A percentile compares a stretch with the other conserved stretches of the same genome.
Evolutionary conservation across 1,140 invertebrate genomes (phyloP).

Genomic region (Pseudomyrmex cubaensis): DNA sequence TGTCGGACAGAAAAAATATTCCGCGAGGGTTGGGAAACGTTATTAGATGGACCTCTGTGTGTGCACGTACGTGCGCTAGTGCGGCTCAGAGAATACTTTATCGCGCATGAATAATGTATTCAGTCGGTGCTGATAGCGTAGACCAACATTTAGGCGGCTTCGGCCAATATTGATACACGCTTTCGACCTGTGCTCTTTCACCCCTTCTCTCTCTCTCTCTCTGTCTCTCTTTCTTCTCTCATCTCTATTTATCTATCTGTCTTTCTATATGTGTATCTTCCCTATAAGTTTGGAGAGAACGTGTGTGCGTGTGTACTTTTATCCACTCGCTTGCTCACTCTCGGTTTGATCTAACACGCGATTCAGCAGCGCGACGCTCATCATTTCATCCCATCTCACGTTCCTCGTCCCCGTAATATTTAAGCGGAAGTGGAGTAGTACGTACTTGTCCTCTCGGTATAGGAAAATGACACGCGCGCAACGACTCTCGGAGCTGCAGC

Average conservation of each 20-base stretch:
- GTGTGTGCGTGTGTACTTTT: neutral
- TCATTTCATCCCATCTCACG: neutral
- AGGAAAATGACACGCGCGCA: constrained; percentile 3
- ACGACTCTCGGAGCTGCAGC: neutral
- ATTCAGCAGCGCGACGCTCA: neutral
- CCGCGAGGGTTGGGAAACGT: neutral
- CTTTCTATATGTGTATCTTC: neutral
- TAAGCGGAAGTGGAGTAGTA: neutral
- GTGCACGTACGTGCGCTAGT: constrained; percentile 29
- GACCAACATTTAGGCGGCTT: constrained; percentile 77
- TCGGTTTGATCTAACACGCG: neutral
- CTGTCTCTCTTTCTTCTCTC: constrained; percentile 8
- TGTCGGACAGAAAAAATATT: constrained; percentile 11
- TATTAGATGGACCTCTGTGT: constrained; percentile 29
- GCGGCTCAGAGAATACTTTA: constrained; percentile 76
- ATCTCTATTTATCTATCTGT: constrained; percentile 5
- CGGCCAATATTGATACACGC: constrained; percentile 76
- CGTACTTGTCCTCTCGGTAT: neutral
- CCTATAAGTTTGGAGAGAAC: neutral
- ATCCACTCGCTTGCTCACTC: neutral
- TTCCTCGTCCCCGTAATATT: constrained; percentile 7
- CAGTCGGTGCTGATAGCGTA: constrained; percentile 73
- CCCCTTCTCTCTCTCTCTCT: constrained; percentile 1
- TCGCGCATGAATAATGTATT: constrained; percentile 81
- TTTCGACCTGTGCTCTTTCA: constrained; percentile 57